Evolutionary conservation across 35 echinoderm and acorn worm genomes (phyloP).

Genomic region (Antedon bifida): DNA sequence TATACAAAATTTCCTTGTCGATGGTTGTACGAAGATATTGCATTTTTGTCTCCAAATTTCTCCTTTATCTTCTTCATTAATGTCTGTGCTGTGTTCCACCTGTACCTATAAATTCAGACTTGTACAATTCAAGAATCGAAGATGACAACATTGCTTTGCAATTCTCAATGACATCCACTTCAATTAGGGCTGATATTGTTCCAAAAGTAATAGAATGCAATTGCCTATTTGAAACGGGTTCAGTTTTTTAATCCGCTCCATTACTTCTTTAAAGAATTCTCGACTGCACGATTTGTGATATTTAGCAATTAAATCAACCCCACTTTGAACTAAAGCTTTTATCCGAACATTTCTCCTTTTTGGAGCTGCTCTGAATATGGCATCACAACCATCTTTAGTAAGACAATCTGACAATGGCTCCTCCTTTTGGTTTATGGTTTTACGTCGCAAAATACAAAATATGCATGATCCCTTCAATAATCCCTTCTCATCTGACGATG

Average conservation of each 20-base stretch:
- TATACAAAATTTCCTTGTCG: constrained; percentile 31
- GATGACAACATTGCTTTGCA: constrained; percentile 30
- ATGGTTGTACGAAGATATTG: constrained; percentile 17
- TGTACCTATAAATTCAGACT: constrained; percentile 19
- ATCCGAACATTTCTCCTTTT: constrained; percentile 27
- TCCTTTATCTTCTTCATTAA: constrained; percentile 37
- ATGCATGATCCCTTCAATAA: constrained; percentile 30
- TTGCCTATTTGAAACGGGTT: constrained; percentile 21
- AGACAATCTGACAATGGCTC: constrained; percentile 43
- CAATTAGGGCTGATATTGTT: constrained; percentile 30
- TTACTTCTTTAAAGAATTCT: constrained; percentile 29
- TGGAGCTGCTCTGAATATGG: constrained; percentile 27
- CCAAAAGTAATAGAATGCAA: constrained; percentile 26
- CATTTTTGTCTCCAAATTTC: constrained; percentile 31
- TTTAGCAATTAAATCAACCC: constrained; percentile 53
- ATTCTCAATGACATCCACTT: constrained; percentile 26
- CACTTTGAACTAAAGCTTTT: constrained; percentile 22
- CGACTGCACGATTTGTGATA: constrained; percentile 40
- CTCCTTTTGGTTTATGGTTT: constrained; percentile 30
- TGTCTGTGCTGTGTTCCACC: constrained; percentile 36
- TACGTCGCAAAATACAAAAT: constrained; percentile 19
- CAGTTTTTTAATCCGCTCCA: constrained; percentile 4
- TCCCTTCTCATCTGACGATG: constrained; percentile 20
- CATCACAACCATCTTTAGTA: constrained; percentile 28
- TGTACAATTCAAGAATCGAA: constrained; percentile 48